phyloP scores from a whole-genome alignment of 35 echinoderm and acorn worm genomes.

The Apostichopus parvimensis region DNA sequence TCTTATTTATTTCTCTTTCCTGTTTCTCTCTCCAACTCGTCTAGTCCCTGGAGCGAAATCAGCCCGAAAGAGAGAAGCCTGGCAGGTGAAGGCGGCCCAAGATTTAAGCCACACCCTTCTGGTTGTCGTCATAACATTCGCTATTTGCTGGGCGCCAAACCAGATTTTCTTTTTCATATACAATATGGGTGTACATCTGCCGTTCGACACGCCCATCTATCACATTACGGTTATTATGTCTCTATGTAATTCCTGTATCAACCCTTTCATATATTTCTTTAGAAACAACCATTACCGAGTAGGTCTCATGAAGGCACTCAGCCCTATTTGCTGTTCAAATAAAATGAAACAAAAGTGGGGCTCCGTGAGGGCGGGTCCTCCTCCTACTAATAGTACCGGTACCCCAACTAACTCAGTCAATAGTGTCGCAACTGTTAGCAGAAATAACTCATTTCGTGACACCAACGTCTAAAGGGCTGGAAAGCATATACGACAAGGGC shows the following conservation, averaged over 20 bases:
- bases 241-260: constrained; percentile 78
- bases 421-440: constrained; percentile 20
- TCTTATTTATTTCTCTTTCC: background rate
- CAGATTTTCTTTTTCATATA: constrained; percentile 72
- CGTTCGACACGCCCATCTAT: constrained; percentile 72
- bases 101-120: constrained; percentile 75
- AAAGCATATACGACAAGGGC: no score
- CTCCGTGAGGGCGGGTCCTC: constrained; percentile 34
- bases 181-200: constrained; percentile 59
- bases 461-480: background rate
- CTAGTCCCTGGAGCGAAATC: constrained; percentile 57
- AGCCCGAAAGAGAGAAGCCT: constrained; percentile 40
- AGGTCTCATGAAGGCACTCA: constrained; percentile 60
- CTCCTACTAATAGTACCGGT: constrained; percentile 27
- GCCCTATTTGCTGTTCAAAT: constrained; percentile 23
- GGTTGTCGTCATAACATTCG: constrained; percentile 79
- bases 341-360: constrained; percentile 18
- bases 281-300: constrained; percentile 78
- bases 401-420: constrained; percentile 23
- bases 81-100: constrained; percentile 76
- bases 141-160: constrained; percentile 81
- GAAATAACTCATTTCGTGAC: constrained; percentile 1
- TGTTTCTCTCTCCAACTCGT: no score
- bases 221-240: constrained; percentile 71
- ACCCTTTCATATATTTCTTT: constrained; percentile 84